Conservation (phyloP, 35 echinoderm and acorn worm species). For the Apostichopus parvimensis region DNA sequence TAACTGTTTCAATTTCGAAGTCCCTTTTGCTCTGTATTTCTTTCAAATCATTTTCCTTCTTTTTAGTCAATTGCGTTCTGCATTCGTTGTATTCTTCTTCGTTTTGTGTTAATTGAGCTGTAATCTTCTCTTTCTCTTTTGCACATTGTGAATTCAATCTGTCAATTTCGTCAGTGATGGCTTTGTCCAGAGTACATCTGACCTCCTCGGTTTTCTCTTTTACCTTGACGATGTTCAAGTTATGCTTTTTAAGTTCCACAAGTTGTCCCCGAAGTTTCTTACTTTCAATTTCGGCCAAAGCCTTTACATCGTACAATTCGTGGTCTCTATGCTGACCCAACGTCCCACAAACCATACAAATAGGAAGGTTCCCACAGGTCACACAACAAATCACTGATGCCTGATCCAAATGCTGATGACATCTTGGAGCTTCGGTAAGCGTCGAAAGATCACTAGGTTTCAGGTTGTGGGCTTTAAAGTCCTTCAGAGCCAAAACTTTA, state of each 20-base stretch:
- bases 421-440: slow-evolving; percentile 10
- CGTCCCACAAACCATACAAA: slow-evolving; percentile 34
- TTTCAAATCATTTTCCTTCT: too few relatives aligned
- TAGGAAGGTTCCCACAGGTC: slow-evolving; percentile 21
- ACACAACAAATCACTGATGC: background rate
- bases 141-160: background rate
- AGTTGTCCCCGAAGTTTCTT: background rate
- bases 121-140: background rate
- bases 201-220: background rate
- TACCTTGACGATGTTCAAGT: background rate
- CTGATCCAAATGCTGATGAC: background rate
- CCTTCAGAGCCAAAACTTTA: background rate
- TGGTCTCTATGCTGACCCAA: background rate
- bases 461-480: background rate
- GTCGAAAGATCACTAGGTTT: background rate
- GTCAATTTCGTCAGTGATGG: background rate
- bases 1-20: background rate
- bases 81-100: background rate
- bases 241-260: background rate
- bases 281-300: background rate
- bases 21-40: too few relatives aligned
- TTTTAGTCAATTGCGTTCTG: background rate
- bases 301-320: background rate
- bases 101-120: background rate
- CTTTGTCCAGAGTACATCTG: background rate